Percentiles rank a stretch among this genome's conserved stretches.
Conservation (phyloP, 2,113 vertebrate genomes). For the Mesembrinibis cayennensis region DNA sequence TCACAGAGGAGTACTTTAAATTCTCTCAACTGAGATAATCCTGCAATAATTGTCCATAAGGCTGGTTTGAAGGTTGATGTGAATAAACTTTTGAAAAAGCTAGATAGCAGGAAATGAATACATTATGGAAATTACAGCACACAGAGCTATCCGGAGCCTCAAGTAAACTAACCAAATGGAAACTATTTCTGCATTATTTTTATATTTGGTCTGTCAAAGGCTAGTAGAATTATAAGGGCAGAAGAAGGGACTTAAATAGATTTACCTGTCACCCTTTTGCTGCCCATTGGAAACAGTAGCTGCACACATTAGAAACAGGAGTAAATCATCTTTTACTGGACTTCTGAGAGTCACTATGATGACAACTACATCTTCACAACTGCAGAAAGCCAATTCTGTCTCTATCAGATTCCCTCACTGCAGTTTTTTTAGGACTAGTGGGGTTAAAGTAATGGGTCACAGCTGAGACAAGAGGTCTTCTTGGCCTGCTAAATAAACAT, state of each 20-base stretch:
- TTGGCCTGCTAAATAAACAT: neutral
- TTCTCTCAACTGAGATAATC: neutral
- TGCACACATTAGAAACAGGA: neutral
- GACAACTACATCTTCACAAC: neutral
- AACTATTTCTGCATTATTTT: neutral
- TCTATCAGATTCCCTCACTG: neutral
- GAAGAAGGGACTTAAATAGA: neutral
- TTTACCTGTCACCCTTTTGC: neutral
- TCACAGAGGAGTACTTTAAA: neutral
- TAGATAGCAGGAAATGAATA: neutral
- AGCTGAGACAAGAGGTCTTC: neutral
- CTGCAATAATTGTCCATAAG: neutral
- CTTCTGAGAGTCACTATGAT: neutral
- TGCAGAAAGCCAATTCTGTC: neutral
- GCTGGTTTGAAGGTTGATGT: neutral
- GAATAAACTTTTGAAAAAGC: constrained; percentile 20
- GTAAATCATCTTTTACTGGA: neutral
- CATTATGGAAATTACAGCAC: neutral
- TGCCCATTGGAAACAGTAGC: neutral
- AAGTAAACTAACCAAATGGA: neutral
- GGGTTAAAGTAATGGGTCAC: neutral
- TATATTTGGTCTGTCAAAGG: neutral
- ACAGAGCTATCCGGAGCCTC: neutral
- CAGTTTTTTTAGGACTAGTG: neutral
- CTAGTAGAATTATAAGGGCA: neutral